Evolutionary conservation across 2,888 invertebrate genomes (phyloP).

Genomic region (Balanococcus diminutus): DNA sequence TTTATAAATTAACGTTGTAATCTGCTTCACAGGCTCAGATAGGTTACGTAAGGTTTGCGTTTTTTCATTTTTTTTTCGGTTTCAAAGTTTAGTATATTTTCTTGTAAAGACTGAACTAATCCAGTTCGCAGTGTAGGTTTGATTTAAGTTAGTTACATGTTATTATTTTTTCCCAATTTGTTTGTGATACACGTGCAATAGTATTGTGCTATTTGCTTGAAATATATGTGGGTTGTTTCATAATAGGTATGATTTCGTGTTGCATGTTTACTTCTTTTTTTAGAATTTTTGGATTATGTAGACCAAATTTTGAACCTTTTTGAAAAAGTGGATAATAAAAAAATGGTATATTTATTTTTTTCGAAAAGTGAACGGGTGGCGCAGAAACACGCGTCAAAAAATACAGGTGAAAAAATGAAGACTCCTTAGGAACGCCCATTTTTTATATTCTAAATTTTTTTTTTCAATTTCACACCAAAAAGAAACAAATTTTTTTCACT

Average conservation of each 20-base stretch:
- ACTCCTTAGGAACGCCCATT: too few species aligned
- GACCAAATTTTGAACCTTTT: too few species aligned
- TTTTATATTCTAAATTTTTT: too few species aligned
- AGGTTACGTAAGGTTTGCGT: not conserved
- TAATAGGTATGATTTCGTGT: not conserved
- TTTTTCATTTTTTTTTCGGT: not conserved
- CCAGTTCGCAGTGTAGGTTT: not conserved
- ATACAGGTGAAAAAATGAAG: too few species aligned
- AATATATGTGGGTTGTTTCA: slow-evolving; percentile 32
- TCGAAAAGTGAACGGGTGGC: too few species aligned
- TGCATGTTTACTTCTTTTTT: not conserved
- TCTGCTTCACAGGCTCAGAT: not conserved
- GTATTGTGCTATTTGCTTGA: slow-evolving; percentile 12
- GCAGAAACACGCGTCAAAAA: too few species aligned
- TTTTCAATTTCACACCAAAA: too few species aligned
- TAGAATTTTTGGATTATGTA: too few species aligned
- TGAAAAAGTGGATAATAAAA: too few species aligned
- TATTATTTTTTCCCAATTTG: not conserved
- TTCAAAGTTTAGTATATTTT: slow-evolving; percentile 12
- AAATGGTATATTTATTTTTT: too few species aligned
- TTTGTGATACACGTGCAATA: slow-evolving; percentile 35
- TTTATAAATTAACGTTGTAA: not conserved
- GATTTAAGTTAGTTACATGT: not conserved
- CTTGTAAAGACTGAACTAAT: slow-evolving; percentile 22
- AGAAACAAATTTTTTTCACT: too few species aligned